A percentile compares a stretch with the other conserved stretches of the same genome.
Conservation (phyloP, 1,140 invertebrate genomes). For the Aporrectodea caliginosa region DNA sequence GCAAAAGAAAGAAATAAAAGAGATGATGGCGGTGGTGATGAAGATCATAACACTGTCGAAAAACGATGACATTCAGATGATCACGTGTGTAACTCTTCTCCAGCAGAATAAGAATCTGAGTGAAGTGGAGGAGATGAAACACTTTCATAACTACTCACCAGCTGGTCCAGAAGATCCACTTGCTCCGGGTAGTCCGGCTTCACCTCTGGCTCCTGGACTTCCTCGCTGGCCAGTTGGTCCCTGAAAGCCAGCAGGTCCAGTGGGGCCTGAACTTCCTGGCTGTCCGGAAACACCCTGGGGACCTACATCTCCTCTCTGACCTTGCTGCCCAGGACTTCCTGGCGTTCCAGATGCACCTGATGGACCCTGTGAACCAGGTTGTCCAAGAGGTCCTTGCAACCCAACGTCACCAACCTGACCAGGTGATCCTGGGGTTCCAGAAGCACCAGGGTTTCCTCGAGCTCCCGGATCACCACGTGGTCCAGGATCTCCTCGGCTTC, state of each 20-base stretch:
- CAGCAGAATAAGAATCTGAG: no score
- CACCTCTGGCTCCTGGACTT: not conserved
- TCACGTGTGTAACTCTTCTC: no score
- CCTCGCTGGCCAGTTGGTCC: conserved; percentile 17
- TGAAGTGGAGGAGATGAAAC: no score
- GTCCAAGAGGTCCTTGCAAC: conserved; percentile 12
- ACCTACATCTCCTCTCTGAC: conserved; percentile 54
- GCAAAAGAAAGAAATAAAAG: no score
- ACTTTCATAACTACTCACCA: conserved; percentile 14
- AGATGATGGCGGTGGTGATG: no score
- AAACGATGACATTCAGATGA: no score
- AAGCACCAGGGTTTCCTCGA: conserved; percentile 5
- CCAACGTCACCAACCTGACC: conserved; percentile 11
- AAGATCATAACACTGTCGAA: no score
- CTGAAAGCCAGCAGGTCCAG: conserved; percentile 17
- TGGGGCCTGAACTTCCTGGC: conserved; percentile 15
- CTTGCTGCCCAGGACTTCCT: conserved; percentile 16
- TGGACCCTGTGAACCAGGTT: conserved; percentile 7
- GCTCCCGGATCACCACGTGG: conserved; percentile 10
- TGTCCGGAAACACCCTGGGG: conserved; percentile 1
- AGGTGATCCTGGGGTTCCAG: not conserved
- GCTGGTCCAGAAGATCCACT: conserved; percentile 11
- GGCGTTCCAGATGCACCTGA: not conserved
- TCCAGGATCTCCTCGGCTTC: conserved; percentile 7
- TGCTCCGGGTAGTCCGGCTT: conserved; percentile 5